Evolutionary conservation across 2,888 invertebrate genomes (phyloP), one percentile per base, ranked within the genome.

Genomic region (Erebia aethiops): DNA sequence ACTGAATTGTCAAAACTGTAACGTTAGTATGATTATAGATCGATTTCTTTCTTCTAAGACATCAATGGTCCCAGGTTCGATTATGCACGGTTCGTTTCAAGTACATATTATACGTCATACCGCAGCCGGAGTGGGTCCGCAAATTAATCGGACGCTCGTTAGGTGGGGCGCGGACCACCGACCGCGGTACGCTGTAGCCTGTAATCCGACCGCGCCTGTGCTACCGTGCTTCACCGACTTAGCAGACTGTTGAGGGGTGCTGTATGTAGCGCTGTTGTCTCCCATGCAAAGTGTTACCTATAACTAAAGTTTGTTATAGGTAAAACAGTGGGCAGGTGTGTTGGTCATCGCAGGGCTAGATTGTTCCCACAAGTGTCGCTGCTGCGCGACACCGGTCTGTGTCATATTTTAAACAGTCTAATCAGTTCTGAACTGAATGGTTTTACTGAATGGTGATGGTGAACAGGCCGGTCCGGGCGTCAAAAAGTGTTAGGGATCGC

Each of bases 111-210:
- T 18, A 54, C 18, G 21, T 21, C 21, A 18, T 18, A 54, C 18
- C 13, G 14, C 21, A 18, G 21, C 11, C 56, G 26, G 1, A 57
- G 56, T 10, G 52, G 67, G 60, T 18, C 67, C 71, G 81, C 81
- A 78, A 81, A 82, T 82, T 81, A 80, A 81, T 80, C 79, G 79
- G 71, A 70, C 76, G 70, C 73, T 76, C 76, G 79, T 77, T 72
- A 71, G 76, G 75, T 75, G 78, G 78, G 75, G 78, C 75, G 78
- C 77, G 77, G 80, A 88, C 88, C 89, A 88, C 89, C 90, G 84
- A 81, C 81, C 84, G 88, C 88, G 85, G 83, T 83, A 78, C 16
- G 81, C 85, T 87, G 90, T 89, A 89, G 89, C 88, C 85, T 87
- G 90, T 89, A 89, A 90, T 88, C 87, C 82, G 89, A 76, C 76